Base-by-base conservation (phyloP, 1,140 invertebrate genomes). In the Stratiolaelaps scimitus region DNA sequence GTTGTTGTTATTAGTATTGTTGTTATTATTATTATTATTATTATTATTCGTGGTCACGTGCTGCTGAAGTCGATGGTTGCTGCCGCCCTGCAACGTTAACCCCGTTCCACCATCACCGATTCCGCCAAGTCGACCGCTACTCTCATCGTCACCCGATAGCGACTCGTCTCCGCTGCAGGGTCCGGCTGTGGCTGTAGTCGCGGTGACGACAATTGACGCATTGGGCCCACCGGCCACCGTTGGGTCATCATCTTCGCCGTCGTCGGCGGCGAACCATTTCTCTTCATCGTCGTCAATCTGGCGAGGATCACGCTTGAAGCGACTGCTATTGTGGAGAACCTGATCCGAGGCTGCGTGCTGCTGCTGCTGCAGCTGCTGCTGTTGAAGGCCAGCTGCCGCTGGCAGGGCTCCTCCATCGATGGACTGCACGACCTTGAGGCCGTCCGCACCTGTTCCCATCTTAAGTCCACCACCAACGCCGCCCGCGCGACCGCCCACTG, bases 261-360 rank as follows among this genome's bases (percentile, higher is more conserved):
- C 92, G 70, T 96, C 92, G 72, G 94, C 89, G 74, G 93, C 93
- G 77, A 97, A 97, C 92, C 92, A 98, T 83, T 94, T 91, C 76
- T 97, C 93, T 75, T 98, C 93, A 71, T 98, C 93, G 72, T 96
- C 92, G 56, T 97, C 92, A 68, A 95, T 81, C 72, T 92, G 85
- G 47, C 92, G 80, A 68, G 89, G 86, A 78, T 97, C 92, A 56
- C 91, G 82, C 69, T 92, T 80, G 76, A 87, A 95, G 66, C 91
- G 80, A 74, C 34, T 40, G 34, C 34, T 40, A 40, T 10, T 40
- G 34, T 40, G 34, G 34, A 40, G 34, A 4, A 40, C 34, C 34
- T 40, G 34, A 40, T 40, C 34, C 10, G 34, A 40, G 10, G 34
- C 10, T 6, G 5, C 34, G 10, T 40, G 34, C 34, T 40, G 34